Evolutionary conservation across 1,140 invertebrate genomes (phyloP).

Genomic region (Panonychus citri): DNA sequence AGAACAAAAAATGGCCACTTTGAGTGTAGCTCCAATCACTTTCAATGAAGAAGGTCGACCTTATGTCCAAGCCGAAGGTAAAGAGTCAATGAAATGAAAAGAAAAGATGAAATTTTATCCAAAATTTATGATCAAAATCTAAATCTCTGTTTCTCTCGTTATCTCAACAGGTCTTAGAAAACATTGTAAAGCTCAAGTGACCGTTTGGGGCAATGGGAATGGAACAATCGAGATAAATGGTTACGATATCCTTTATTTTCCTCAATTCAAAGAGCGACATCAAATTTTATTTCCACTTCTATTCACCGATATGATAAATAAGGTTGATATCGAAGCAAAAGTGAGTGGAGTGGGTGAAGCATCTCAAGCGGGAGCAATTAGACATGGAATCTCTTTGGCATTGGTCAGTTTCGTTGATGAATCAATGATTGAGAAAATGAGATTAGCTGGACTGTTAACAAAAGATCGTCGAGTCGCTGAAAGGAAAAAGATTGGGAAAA

Average conservation of each 20-base stretch:
- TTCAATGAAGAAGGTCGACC: conserved; percentile 39
- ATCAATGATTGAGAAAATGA: conserved; percentile 54
- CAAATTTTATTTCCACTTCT: conserved; percentile 63
- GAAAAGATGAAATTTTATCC: too few species aligned
- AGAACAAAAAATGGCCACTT: conserved; percentile 27
- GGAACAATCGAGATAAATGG: conserved; percentile 62
- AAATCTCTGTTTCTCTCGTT: not conserved
- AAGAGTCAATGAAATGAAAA: too few species aligned
- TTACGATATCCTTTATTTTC: conserved; percentile 40
- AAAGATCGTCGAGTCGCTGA: conserved; percentile 52
- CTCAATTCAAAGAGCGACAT: conserved; percentile 33
- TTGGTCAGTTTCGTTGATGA: conserved; percentile 54
- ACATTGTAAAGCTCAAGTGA: conserved; percentile 37
- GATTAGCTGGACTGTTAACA: conserved; percentile 69
- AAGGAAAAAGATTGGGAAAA: conserved; percentile 80
- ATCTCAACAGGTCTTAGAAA: conserved; percentile 40
- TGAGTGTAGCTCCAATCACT: conserved; percentile 28
- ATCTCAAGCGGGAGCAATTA: conserved; percentile 55
- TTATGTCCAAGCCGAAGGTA: conserved; percentile 39
- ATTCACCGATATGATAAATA: conserved; percentile 43
- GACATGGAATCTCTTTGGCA: conserved; percentile 53
- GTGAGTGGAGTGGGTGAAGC: conserved; percentile 37
- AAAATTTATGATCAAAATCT: too few species aligned
- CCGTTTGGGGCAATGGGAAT: conserved; percentile 43
- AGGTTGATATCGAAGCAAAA: conserved; percentile 52